A percentile compares a stretch with the other conserved stretches of the same genome.
Conservation (phyloP, 2,888 invertebrate genomes). For the Thecocarcelia acutangulata region DNA sequence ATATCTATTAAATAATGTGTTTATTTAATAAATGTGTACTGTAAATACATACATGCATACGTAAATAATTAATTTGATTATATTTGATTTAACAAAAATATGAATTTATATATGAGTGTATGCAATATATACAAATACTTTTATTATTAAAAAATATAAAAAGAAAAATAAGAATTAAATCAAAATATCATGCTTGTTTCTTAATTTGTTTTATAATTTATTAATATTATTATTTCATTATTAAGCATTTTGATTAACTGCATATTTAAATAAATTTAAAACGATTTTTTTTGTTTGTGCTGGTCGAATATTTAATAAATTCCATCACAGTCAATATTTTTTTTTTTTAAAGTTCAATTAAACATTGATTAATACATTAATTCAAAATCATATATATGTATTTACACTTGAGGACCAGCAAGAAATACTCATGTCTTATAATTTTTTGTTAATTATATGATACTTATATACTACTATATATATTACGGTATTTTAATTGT, state of each 20-base stretch:
- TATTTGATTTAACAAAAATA: slow-evolving; percentile 45
- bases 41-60: background rate
- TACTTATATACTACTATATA: no score
- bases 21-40: no score
- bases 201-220: slow-evolving; percentile 35
- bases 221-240: slow-evolving; percentile 18
- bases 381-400: no score
- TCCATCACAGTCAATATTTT: background rate
- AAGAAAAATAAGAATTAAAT: background rate
- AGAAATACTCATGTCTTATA: no score
- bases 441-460: no score
- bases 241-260: slow-evolving; percentile 35
- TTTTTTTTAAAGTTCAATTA: background rate
- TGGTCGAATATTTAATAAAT: slow-evolving; percentile 32
- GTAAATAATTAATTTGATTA: slow-evolving; percentile 53
- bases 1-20: no score
- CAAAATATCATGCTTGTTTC: background rate
- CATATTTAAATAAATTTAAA: slow-evolving; percentile 30
- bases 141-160: background rate
- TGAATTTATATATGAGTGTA: no score
- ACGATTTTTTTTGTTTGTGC: slow-evolving; percentile 20
- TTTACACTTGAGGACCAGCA: no score
- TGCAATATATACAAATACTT: background rate
- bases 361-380: background rate
- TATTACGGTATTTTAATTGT: no score